These are phyloP conservation scores for Eupithecia subfuscata DNA, from an alignment of 2,888 invertebrate genomes.

Conservation along the genomic window DNA sequence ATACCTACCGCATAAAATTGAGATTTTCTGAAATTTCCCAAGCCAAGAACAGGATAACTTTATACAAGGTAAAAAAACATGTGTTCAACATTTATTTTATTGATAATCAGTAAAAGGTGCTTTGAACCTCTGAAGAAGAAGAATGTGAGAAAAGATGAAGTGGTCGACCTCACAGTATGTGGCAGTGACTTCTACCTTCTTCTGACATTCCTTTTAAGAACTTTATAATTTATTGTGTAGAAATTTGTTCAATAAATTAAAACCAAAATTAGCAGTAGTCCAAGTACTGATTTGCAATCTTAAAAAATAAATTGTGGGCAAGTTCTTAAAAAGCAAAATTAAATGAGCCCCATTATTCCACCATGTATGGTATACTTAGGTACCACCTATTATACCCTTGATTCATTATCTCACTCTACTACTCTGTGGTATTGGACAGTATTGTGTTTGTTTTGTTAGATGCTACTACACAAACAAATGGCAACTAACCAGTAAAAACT, in stretches of 20 bases:
- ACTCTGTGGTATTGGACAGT: neutral
- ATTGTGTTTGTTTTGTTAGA: neutral
- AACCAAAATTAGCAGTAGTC: neutral
- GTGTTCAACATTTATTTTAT: neutral
- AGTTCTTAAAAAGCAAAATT: neutral
- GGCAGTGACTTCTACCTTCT: neutral
- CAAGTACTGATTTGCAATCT: neutral
- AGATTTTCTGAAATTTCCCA: neutral
- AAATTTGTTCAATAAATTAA: too few relatives aligned
- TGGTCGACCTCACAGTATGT: neutral
- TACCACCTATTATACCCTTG: neutral
- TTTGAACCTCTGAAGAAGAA: neutral
- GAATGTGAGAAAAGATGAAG: neutral
- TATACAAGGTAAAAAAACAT: neutral
- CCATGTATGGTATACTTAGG: neutral
- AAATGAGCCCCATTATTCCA: neutral
- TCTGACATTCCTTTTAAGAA: neutral
- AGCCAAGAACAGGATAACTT: neutral
- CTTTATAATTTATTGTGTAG: neutral
- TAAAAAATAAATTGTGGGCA: neutral
- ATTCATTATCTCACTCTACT: neutral
- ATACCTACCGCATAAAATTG: neutral
- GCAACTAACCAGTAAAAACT: neutral
- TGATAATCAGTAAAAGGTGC: neutral
- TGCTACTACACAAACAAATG: neutral